phyloP scores from a whole-genome alignment of 2,113 vertebrate species.

The Sphyrna mokarran region DNA sequence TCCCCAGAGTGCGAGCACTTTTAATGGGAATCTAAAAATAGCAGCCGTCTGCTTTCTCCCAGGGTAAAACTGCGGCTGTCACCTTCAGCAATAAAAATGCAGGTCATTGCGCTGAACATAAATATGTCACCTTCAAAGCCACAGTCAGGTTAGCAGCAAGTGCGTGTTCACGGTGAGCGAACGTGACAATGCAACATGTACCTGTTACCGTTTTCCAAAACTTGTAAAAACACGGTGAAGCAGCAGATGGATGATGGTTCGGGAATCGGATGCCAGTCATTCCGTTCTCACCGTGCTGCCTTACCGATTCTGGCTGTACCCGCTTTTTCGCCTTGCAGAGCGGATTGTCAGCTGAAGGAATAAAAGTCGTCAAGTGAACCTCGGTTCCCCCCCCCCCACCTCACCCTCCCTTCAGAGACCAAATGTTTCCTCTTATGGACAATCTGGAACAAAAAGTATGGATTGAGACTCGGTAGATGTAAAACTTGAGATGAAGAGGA shows the following conservation, averaged over 20 bases:
- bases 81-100: background rate
- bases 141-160: background rate
- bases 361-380: background rate
- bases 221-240: background rate
- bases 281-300: background rate
- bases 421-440: too few relatives aligned
- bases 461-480: too few relatives aligned
- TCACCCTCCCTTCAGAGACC: too few relatives aligned
- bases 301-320: background rate
- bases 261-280: background rate
- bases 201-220: background rate
- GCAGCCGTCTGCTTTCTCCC: background rate
- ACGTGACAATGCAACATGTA: too few relatives aligned
- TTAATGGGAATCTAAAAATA: conserved; percentile 26
- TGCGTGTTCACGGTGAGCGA: too few relatives aligned
- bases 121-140: background rate
- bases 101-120: background rate
- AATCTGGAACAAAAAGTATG: too few relatives aligned
- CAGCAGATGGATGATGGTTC: background rate
- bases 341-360: background rate
- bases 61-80: background rate
- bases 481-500: too few relatives aligned
- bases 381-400: too few relatives aligned
- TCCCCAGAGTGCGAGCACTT: background rate
- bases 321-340: background rate